A percentile compares a stretch with the other conserved stretches of the same genome.
phyloP scores from a whole-genome alignment of 2,797 vertebrate genomes.

The Xerus rutilus region DNA sequence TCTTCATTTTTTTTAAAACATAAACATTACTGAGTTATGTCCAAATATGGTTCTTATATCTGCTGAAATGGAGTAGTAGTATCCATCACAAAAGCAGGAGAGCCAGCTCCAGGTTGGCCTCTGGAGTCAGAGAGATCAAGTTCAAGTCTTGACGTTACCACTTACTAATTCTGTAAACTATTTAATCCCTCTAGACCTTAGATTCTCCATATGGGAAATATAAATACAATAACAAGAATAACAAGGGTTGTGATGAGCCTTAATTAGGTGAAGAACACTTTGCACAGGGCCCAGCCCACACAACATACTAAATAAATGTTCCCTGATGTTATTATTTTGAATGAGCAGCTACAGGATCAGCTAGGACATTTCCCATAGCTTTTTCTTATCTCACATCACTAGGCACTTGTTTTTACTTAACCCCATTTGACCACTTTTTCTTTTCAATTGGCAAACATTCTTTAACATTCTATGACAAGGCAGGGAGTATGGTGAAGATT shows the following conservation, averaged over 20 bases:
- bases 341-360: background rate
- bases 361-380: background rate
- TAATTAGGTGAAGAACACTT: background rate
- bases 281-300: background rate
- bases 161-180: background rate
- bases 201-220: background rate
- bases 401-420: background rate
- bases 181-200: background rate
- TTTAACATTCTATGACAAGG: background rate
- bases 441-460: background rate
- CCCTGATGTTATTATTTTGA: background rate
- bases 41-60: background rate
- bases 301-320: background rate
- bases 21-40: conserved; percentile 15
- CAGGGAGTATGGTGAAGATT: background rate
- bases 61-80: background rate
- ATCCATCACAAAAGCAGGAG: background rate
- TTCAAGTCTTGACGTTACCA: background rate
- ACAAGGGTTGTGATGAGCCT: background rate
- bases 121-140: background rate
- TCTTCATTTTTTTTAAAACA: background rate
- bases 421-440: background rate
- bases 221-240: background rate
- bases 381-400: background rate
- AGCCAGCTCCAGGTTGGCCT: background rate